These are phyloP conservation scores for Cyphomyrus discorhynchus DNA, from an alignment of 2,113 vertebrate genomes.

Conservation along the genomic window DNA sequence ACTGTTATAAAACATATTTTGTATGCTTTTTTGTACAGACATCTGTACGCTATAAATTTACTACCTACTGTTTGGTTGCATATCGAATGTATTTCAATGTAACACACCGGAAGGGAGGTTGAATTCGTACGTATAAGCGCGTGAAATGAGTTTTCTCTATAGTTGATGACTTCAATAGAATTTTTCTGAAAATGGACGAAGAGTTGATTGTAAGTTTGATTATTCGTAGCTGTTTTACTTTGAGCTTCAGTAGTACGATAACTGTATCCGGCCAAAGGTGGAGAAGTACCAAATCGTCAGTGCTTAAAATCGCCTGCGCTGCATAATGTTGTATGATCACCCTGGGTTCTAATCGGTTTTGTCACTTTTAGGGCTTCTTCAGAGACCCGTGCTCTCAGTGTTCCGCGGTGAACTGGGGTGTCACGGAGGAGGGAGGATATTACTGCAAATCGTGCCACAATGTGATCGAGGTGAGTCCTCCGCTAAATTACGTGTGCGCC, in stretches of 20 bases:
- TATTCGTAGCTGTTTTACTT: background rate
- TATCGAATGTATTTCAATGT: background rate
- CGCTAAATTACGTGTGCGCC: background rate
- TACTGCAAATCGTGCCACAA: slow-evolving; percentile 86
- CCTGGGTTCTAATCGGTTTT: background rate
- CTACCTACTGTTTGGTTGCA: background rate
- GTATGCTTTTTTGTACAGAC: background rate
- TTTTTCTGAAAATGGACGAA: slow-evolving; percentile 28
- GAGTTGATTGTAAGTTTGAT: slow-evolving; percentile 30
- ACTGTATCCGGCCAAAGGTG: background rate
- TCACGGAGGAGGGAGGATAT: slow-evolving; percentile 79
- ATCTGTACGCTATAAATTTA: background rate
- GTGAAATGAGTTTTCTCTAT: background rate
- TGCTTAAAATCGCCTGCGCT: background rate
- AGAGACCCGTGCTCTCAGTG: slow-evolving; percentile 73
- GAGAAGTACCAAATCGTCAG: background rate
- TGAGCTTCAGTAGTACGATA: background rate
- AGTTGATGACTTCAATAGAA: background rate
- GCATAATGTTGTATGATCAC: background rate
- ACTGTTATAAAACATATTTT: background rate
- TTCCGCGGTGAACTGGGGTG: slow-evolving; percentile 73
- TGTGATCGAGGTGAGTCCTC: slow-evolving; percentile 76
- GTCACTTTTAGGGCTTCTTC: slow-evolving; percentile 61
- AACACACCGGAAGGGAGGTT: slow-evolving; percentile 19
- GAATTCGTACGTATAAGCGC: background rate